Evolutionary conservation across 37 sponge, comb jelly and placozoan genomes (phyloP).

Genomic region (Spongilla lacustris): DNA sequence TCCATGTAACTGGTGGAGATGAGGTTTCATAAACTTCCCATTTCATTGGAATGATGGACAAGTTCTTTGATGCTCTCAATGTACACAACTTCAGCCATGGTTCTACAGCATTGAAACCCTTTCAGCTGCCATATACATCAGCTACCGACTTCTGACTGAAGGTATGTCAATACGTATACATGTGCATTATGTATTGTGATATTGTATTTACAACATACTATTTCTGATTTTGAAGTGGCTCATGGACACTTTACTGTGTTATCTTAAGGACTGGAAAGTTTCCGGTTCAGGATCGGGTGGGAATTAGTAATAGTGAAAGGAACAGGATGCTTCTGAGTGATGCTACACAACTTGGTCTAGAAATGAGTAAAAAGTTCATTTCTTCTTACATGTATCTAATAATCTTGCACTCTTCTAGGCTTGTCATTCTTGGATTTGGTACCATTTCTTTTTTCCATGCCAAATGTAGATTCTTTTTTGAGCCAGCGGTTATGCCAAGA

Average conservation of each 20-base stretch:
- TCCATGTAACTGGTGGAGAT: background rate
- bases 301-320: conserved; percentile 4
- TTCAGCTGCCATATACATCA: conserved; percentile 14
- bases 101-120: background rate
- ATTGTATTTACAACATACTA: background rate
- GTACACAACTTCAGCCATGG: conserved; percentile 8
- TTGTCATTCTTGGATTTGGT: conserved; percentile 11
- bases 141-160: background rate
- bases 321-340: conserved; percentile 2
- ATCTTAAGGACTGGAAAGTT: conserved; percentile 11
- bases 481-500: conserved; percentile 21
- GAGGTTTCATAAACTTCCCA: conserved; percentile 8
- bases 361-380: background rate
- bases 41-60: conserved; percentile 7
- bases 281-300: background rate
- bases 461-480: background rate
- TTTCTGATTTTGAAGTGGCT: background rate
- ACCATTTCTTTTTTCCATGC: background rate
- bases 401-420: background rate
- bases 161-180: conserved; percentile 1
- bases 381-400: background rate
- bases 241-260: background rate
- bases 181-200: background rate
- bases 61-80: conserved; percentile 13
- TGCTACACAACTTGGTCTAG: conserved; percentile 7